Evolutionary conservation across 2,113 vertebrate genomes (phyloP), one percentile per base, ranked within the genome.

Genomic region (Phoenicopterus ruber): DNA sequence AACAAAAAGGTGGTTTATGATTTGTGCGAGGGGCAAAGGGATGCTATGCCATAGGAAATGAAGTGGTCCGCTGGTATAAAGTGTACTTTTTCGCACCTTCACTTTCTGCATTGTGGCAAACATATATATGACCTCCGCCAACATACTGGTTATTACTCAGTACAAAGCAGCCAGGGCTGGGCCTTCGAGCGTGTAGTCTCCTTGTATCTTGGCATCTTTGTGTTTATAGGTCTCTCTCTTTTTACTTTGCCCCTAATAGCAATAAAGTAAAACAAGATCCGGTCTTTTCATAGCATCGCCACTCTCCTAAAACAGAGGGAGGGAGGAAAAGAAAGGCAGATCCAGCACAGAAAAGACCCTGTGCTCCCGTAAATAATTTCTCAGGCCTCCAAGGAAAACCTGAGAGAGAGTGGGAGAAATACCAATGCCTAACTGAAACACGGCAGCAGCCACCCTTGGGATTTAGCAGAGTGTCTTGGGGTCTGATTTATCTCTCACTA

Each of bases 141-240:
- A 32, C 29, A 21, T 31, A 19, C 31, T 81, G 71, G 74, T 59
- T 96, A 17, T 88, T 90, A 65, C 22, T 74, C 46, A 29, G 55
- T 73, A 44, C 54, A 80, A 66, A 90, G 85, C 71, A 94, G 66
- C 54, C 71, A 65, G 82, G 90, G 44, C 82, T 90, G 90, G 78
- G 87, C 62, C 77, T 78, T 87, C 54, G 84, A 83, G 67, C 90
- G 38, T 62, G 88, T 18, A 88, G 71, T 15, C 71, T 86, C 63
- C 85, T 80, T 65, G 34, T 62, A 77, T 90, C 92, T 88, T 86
- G 95, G 90, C 96, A 96, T 93, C 88, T 95, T 49, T 49, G 87
- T 94, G 91, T 96, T 96, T 92, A 90, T 95, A 77, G 88, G 63
- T 62, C 79, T 96, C 66, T 15, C 49, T 63, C 90, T 88, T 80